A percentile compares a stretch with the other conserved stretches of the same genome.
Evolutionary conservation across 92 coral and sea anemone genomes (phyloP).

Genomic region (Anthopleura xanthogrammica): DNA sequence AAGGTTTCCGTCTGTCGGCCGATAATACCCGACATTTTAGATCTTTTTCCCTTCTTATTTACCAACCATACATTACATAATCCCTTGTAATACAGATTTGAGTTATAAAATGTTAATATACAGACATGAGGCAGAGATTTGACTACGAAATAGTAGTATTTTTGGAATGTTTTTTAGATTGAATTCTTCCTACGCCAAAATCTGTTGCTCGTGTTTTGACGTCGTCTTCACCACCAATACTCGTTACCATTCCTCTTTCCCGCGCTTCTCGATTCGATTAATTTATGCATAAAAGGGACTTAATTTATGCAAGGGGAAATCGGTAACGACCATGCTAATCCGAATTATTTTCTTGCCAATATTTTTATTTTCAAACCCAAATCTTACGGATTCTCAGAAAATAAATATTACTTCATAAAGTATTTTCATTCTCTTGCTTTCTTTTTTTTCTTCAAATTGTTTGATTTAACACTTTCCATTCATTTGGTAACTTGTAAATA

Average conservation of each 20-base stretch:
- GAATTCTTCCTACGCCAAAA: neutral
- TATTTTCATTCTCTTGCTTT: too few species aligned
- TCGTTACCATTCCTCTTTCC: slow-evolving; percentile 9
- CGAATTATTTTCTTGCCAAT: neutral
- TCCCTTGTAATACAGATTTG: neutral
- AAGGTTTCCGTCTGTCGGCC: slow-evolving; percentile 42
- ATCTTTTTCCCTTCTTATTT: neutral
- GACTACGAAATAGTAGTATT: neutral
- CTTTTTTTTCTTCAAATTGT: too few species aligned
- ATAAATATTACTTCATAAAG: too few species aligned
- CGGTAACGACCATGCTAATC: too few species aligned
- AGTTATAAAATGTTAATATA: neutral
- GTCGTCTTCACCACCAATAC: neutral
- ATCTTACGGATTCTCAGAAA: too few species aligned
- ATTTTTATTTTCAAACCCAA: too few species aligned
- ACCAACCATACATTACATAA: slow-evolving; percentile 3
- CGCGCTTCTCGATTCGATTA: neutral
- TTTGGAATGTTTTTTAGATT: neutral
- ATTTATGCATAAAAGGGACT: neutral
- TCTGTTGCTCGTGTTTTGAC: neutral
- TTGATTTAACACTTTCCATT: too few species aligned
- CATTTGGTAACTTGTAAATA: too few species aligned
- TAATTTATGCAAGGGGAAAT: neutral
- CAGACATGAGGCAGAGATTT: neutral
- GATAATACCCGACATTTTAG: slow-evolving; percentile 68